Percentiles rank a stretch among this genome's conserved stretches.
These are phyloP conservation scores for Rhaphigaster nebulosa DNA, from an alignment of 2,888 invertebrate genomes.

Conservation along the genomic window DNA sequence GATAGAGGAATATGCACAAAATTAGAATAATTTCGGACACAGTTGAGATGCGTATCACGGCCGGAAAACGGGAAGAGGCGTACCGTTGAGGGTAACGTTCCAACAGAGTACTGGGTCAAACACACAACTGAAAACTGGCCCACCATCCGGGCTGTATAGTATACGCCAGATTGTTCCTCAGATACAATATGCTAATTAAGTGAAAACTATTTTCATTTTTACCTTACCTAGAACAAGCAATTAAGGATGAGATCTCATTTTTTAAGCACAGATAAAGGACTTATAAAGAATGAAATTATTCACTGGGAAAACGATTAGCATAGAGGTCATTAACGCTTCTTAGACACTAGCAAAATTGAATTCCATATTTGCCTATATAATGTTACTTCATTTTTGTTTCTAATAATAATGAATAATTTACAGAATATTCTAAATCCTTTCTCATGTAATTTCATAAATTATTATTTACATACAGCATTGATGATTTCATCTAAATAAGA, in stretches of 20 bases:
- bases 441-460: neutral
- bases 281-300: neutral
- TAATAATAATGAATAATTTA: neutral
- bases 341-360: neutral
- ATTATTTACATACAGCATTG: no score
- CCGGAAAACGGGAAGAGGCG: neutral
- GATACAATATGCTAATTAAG: neutral
- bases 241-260: neutral
- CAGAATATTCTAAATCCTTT: neutral
- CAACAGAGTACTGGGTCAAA: neutral
- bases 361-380: neutral
- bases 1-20: neutral
- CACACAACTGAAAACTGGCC: slow-evolving; percentile 13
- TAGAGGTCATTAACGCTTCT: neutral
- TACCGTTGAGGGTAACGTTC: slow-evolving; percentile 23
- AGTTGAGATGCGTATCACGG: neutral
- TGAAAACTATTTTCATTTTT: neutral
- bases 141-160: neutral
- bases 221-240: neutral
- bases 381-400: neutral
- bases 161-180: neutral
- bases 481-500: no score
- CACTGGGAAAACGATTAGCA: neutral
- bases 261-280: neutral
- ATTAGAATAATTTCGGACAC: neutral